Percentiles rank a stretch among this genome's conserved stretches.
Evolutionary conservation across 92 coral and sea anemone species (phyloP).

Genomic region (Phenganax marumi): DNA sequence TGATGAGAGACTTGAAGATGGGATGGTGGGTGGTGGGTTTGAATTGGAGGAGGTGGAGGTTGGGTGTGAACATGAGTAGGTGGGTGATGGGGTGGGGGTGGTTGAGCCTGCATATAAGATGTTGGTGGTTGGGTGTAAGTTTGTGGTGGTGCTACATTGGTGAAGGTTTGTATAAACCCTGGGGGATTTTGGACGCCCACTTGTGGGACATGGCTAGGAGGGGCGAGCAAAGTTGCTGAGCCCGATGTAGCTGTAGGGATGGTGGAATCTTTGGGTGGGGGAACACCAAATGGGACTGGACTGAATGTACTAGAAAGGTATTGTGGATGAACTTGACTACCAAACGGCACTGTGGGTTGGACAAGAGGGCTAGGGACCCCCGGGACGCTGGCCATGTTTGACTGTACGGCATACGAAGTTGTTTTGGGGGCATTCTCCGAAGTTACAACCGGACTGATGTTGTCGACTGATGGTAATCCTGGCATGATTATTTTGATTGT

Average conservation of each 20-base stretch:
- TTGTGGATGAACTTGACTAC: neutral
- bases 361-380: neutral
- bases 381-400: neutral
- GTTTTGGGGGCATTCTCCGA: slow-evolving; percentile 27
- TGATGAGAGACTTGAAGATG: slow-evolving; percentile 9
- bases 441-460: slow-evolving; percentile 87
- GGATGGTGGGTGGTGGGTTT: slow-evolving; percentile 18
- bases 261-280: slow-evolving; percentile 13
- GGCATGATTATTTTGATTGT: neutral
- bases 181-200: slow-evolving; percentile 9
- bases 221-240: neutral
- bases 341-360: neutral
- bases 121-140: slow-evolving; percentile 47
- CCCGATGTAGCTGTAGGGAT: neutral
- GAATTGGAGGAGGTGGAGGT: slow-evolving; percentile 70
- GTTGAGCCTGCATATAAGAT: slow-evolving; percentile 1
- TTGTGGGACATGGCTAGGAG: slow-evolving; percentile 9
- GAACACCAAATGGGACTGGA: slow-evolving; percentile 12
- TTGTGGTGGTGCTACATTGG: slow-evolving; percentile 37
- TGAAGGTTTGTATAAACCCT: neutral
- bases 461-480: slow-evolving; percentile 62
- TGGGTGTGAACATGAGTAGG: slow-evolving; percentile 71
- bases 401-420: neutral
- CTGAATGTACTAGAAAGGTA: slow-evolving; percentile 10
- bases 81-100: slow-evolving; percentile 47